Evolutionary conservation across 2,797 vertebrate genomes (phyloP), one percentile per base, ranked within the genome.

Genomic region (Platalea minor): DNA sequence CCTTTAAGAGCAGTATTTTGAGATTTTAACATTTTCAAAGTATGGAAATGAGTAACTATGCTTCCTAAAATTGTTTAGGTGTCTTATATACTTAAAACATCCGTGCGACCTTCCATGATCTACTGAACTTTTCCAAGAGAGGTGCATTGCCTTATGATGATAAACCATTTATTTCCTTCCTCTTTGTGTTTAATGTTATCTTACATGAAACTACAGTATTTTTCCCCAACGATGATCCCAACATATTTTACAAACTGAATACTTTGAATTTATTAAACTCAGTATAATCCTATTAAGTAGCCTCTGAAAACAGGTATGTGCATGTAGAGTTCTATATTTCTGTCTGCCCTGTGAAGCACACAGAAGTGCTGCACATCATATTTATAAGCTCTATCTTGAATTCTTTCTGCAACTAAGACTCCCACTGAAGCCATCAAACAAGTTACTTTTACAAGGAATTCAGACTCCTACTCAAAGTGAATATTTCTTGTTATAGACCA

Each of bases 351-450:
- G 5, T 48, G 75, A 93, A 68, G 45, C 39, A 85, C 26, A 31
- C 16, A 80, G 57, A 91, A 65, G 13, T 33, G 13, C 37, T 81
- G 24, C 37, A 75, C n/a, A n/a, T 89, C n/a, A 39, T 83, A 85
- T 89, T 95, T 87, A 79, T 80, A 75, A 74, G 46, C 14, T 74
- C 51, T 72, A 7, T 80, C 43, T 89, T 65, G 73, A 80, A 88
- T 93, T 88, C 33, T 61, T 91, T 85, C 41, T 95, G 51, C 50
- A 75, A 17, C n/a, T 89, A 76, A 87, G 68, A 68, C 75, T 89
- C 82, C 76, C 78, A 88, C 69, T 75, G 92, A 93, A 95, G 64
- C 69, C 73, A 90, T 92, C 89, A 89, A 91, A 39, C 29, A 89
- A 84, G 91, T 81, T 83, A 74, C 82, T 92, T 89, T 91, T 65